These are phyloP conservation scores for Taurulus bubalis DNA, from an alignment of 2,113 vertebrate genomes.

Conservation along the genomic window DNA sequence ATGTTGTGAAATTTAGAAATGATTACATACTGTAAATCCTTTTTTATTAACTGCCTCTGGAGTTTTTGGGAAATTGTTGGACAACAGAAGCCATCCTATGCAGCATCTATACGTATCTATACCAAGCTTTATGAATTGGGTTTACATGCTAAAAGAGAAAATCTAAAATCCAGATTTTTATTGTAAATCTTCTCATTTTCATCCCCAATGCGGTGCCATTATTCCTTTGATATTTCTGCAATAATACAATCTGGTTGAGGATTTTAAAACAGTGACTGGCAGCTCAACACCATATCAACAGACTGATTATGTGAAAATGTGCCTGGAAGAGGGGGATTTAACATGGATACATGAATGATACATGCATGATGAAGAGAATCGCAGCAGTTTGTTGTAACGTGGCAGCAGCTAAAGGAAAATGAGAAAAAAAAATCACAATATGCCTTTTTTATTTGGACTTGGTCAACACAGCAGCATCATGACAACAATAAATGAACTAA, in stretches of 20 bases:
- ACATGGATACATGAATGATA: constrained; percentile 2
- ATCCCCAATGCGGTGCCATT: neutral
- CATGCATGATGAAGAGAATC: constrained; percentile 7
- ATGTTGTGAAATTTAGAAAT: too few species aligned
- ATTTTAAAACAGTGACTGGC: neutral
- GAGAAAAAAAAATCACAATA: neutral
- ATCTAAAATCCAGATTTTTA: neutral
- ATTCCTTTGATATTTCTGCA: constrained; percentile 18
- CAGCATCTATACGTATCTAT: too few species aligned
- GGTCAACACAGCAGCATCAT: neutral
- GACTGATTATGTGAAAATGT: constrained; percentile 12
- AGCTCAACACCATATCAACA: constrained; percentile 6
- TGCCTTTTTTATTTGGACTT: constrained; percentile 1
- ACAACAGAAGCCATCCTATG: too few species aligned
- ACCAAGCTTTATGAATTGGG: neutral
- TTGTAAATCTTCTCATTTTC: neutral
- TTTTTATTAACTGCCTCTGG: too few species aligned
- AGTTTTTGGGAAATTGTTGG: too few species aligned
- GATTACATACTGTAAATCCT: too few species aligned
- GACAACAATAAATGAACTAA: neutral
- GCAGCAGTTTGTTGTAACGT: constrained; percentile 4
- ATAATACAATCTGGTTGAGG: constrained; percentile 3
- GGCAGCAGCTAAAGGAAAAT: neutral
- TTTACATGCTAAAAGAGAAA: neutral
- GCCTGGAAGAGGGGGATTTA: constrained; percentile 1